These are phyloP conservation scores for Pseudomugil gertrudae DNA, from an alignment of 2,797 vertebrate species.

Conservation along the genomic window DNA sequence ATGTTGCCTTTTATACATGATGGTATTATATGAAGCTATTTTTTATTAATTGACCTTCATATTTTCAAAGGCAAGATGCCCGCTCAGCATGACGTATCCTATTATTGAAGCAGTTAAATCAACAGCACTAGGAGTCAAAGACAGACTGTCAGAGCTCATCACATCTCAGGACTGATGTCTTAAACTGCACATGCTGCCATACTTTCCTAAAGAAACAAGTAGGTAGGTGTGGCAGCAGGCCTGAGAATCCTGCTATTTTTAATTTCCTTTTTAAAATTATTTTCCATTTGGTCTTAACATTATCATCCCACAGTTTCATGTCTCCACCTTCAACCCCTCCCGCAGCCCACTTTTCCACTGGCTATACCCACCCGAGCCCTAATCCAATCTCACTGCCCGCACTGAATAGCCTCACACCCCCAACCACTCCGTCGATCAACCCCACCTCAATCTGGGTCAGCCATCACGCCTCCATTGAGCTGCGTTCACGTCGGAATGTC, in stretches of 20 bases:
- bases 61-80: not conserved
- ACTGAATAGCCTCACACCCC: not conserved
- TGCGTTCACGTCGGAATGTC: conserved; percentile 69
- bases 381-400: conserved; percentile 53
- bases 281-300: not conserved
- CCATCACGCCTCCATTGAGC: conserved; percentile 63
- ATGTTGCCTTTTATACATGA: not conserved
- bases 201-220: conserved; percentile 10
- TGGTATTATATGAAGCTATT: not conserved
- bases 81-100: not conserved
- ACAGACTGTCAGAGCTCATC: conserved; percentile 38
- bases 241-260: not conserved
- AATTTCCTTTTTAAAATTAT: not conserved
- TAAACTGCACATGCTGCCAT: conserved; percentile 6
- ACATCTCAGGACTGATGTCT: conserved; percentile 6
- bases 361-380: conserved; percentile 35
- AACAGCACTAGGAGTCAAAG: conserved; percentile 31
- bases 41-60: not conserved
- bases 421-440: conserved; percentile 7
- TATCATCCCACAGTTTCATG: not conserved
- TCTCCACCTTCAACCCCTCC: conserved; percentile 30
- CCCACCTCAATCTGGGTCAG: conserved; percentile 73
- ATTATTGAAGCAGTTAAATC: conserved; percentile 44
- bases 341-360: not conserved
- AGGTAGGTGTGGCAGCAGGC: conserved; percentile 32